Base-by-base conservation (phyloP, 2,113 vertebrate species). In the Tragelaphus strepsiceros region DNA sequence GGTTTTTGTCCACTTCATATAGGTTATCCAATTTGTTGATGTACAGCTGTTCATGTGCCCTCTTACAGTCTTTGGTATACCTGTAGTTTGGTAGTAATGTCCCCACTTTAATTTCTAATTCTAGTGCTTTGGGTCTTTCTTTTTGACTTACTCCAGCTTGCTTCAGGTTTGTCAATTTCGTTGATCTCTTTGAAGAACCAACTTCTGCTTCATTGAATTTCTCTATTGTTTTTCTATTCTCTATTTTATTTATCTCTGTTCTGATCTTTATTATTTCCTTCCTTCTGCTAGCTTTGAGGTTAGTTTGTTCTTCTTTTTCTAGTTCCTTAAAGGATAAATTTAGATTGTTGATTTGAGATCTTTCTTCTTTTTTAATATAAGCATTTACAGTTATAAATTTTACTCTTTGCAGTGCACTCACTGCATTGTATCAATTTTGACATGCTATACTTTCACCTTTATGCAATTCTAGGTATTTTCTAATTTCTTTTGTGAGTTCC, bases 241-340 rank as follows among this genome's bases (percentile, higher is more conserved):
- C 90, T 88, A 53, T 92, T 97, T 92, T 62, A 83, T 93, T 97
- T 96, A 96, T 91, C 95, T 93, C 77, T 88, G 46, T 56, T 84
- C 59, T 88, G 94, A 95, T 97, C 87, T 97, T 93, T 93, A 97
- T 96, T 88, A 71, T 95, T 90, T 93, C 90, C 86, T 95, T 88
- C 77, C 94, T 95, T 88, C 77, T 97, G 58, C 90, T 87, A 78
- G 58, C 74, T 91, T 93, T 88, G 92, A 53, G 77, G 77, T 93
- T 93, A 88, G 19, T 88, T 96, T 97, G 96, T 96, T 97, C 96
- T 97, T 96, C 89, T 97, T 97, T 97, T 85, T 95, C 92, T 88
- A 95, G 74, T 97, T 96, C 96, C 96, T 62, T 93, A 95, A 95
- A 97, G 30, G 92, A 17, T 97, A 97, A 96, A 97, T 97, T 96